phyloP scores from a whole-genome alignment of 2,888 invertebrate genomes.

The Morpho deidamia region DNA sequence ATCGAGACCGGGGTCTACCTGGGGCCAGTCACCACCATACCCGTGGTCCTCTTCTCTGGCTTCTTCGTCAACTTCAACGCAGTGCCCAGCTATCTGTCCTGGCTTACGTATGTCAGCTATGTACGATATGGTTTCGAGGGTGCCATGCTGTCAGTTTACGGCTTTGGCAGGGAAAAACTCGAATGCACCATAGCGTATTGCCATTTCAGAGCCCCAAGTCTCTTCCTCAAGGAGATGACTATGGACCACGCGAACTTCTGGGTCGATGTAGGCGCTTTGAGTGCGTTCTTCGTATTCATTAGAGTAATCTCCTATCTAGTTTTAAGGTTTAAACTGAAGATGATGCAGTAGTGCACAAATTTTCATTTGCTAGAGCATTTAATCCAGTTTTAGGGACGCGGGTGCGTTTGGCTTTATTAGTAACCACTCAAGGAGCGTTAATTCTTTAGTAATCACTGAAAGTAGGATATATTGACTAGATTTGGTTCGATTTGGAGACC shows the following conservation, averaged over 20 bases:
- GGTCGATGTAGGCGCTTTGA: constrained; percentile 90
- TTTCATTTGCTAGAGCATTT: constrained; percentile 15
- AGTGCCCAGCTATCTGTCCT: constrained; percentile 91
- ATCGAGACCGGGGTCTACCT: constrained; percentile 87
- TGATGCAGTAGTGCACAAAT: constrained; percentile 65
- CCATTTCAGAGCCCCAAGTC: constrained; percentile 88
- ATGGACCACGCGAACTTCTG: constrained; percentile 89
- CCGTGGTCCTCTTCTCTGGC: constrained; percentile 94
- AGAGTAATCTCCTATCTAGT: constrained; percentile 90
- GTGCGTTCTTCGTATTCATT: constrained; percentile 87
- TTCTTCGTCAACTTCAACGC: constrained; percentile 96
- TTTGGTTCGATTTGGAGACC: too few species aligned
- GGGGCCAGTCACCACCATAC: constrained; percentile 94
- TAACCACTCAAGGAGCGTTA: too few species aligned
- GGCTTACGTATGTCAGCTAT: constrained; percentile 94
- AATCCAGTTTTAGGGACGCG: too few species aligned
- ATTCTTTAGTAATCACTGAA: too few species aligned
- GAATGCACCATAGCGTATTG: constrained; percentile 91
- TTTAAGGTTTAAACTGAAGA: constrained; percentile 86
- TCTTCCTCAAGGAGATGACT: constrained; percentile 91
- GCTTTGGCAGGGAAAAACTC: constrained; percentile 88
- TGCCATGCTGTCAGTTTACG: constrained; percentile 94
- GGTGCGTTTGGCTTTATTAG: too few species aligned
- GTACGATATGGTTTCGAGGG: constrained; percentile 95
- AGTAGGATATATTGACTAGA: too few species aligned